Evolutionary conservation across 2,797 vertebrate species (phyloP), one percentile per base, ranked within the genome.

Genomic region (Spondyliosoma cantharus): DNA sequence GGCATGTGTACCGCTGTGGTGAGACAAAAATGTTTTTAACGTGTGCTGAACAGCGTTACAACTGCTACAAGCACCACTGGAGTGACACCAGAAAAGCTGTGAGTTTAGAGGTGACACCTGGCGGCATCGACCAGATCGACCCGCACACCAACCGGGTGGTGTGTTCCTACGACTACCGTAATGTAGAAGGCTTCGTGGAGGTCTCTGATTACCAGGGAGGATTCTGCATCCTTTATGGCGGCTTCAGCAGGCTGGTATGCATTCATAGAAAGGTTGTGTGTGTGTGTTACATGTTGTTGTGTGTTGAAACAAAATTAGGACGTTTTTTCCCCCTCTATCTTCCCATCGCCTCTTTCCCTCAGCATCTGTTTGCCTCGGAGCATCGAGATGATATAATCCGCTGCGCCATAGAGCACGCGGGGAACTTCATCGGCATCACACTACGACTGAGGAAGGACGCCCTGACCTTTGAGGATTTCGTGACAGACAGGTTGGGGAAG

Each of bases 21-120:
- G 25, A 57, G 6, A 27, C n/a, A 5, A 1, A 19, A 53, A 37
- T n/a, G 13, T 70, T 32, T 32, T 14, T 25, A 20, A 20, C 50
- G 1, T 64, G 13, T 81, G 7, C 1, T 6, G 5, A 25, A 42
- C 92, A 99, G 98, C 97, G 98, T 69, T 99, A 98, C 90, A 98
- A 97, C 93, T 99, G 98, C 93, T 99, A 95, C 87, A 99, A 99
- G 88, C 98, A 99, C 90, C 98, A 99, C 91, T 99, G 98, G 98
- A 99, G 96, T 71, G 98, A 99, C 83, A 86, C 93, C 0, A 94
- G 98, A 77, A 97, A 95, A 91, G 46, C 95, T 42, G 96, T 99
- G 74, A 91, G 96, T 90, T 92, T 99, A 88, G 98, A 99, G 94
- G 97, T 99, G 86, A 99, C 98, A 32, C 97, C 97, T 16, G 98